A percentile compares a stretch with the other conserved stretches of the same genome.
Evolutionary conservation across 2,888 invertebrate species (phyloP).

Genomic region (Odontothrips loti): DNA sequence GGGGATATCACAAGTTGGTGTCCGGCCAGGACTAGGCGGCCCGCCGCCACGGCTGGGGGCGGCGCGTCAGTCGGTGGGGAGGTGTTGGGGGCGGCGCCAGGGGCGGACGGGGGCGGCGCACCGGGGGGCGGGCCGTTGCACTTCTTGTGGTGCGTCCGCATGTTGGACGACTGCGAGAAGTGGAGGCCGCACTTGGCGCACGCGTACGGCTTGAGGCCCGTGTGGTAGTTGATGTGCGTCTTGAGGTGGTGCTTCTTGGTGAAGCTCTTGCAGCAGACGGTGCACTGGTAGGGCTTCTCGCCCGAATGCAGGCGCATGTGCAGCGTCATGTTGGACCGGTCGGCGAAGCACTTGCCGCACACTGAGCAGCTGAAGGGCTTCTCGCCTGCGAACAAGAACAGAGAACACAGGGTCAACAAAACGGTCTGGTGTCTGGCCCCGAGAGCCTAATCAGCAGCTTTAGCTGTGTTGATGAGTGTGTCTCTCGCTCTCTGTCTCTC

Average conservation of each 20-base stretch:
- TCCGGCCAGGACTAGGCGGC: background rate
- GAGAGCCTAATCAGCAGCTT: background rate
- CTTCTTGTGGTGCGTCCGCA: slow-evolving; percentile 80
- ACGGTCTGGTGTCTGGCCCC: no score
- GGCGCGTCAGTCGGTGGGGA: background rate
- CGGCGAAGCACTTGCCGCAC: slow-evolving; percentile 78
- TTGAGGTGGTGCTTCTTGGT: slow-evolving; percentile 82
- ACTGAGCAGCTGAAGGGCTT: slow-evolving; percentile 74
- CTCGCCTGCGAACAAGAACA: slow-evolving; percentile 33
- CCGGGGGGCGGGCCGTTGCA: slow-evolving; percentile 47
- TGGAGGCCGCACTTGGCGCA: slow-evolving; percentile 65
- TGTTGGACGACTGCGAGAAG: slow-evolving; percentile 81
- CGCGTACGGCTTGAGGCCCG: slow-evolving; percentile 75
- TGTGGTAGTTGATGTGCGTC: slow-evolving; percentile 80
- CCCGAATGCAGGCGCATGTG: slow-evolving; percentile 77
- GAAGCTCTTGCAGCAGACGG: slow-evolving; percentile 69
- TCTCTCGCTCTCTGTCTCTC: no score
- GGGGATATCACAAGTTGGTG: slow-evolving; percentile 2
- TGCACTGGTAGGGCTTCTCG: slow-evolving; percentile 67
- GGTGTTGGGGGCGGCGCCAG: background rate
- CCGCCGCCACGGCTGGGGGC: background rate
- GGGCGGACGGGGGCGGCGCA: background rate
- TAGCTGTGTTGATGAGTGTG: no score
- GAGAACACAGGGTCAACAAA: no score
- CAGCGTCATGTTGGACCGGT: slow-evolving; percentile 78